Base-by-base conservation (phyloP, 2,113 vertebrate species). In the Elanoides forficatus region DNA sequence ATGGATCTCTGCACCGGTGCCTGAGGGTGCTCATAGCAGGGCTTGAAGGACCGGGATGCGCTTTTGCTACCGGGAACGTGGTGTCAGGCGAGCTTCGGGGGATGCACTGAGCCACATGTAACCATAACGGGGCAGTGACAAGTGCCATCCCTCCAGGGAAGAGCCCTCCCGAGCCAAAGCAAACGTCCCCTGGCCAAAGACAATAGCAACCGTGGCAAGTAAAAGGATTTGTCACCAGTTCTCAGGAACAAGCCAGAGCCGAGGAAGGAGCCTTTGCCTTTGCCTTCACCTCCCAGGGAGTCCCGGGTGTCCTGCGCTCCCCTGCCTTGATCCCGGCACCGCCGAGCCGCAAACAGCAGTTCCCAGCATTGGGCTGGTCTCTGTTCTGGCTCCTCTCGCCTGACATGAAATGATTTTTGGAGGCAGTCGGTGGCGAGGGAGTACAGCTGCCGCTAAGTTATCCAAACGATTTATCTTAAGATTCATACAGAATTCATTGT, bases 401-500 rank as follows among this genome's bases (percentile, higher is more conserved):
- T n/a, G 86, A 90, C 86, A 62, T 66, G 93, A 93, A 85, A 86
- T 98, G 96, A 96, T 97, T 92, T 93, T 75, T 90, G 97, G 95
- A 98, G 97, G 97, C 96, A 91, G 97, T 80, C 95, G 97, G 96
- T 95, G 87, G 94, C 97, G 75, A 91, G 98, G 98, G 97, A 97
- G 97, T 95, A 75, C 98, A 98, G 98, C 98, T 98, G 98, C 98
- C 12, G 83, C 97, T 96, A 97, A 98, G 97, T 98, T 98, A 98
- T 97, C 98, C 98, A 98, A 98, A 98, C 95, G 97, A 98, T 98
- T 98, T 98, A 97, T 98, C 97, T 98, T 98, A 98, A 98, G 98
- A 98, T 98, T 98, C 98, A 98, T 98, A 82, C 97, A 97, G 97
- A 98, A 98, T 98, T 98, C 98, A 98, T 98, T 91, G 98, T 97